Base-by-base conservation (phyloP, 2,113 vertebrate genomes). In the Scartelaos histophorus region DNA sequence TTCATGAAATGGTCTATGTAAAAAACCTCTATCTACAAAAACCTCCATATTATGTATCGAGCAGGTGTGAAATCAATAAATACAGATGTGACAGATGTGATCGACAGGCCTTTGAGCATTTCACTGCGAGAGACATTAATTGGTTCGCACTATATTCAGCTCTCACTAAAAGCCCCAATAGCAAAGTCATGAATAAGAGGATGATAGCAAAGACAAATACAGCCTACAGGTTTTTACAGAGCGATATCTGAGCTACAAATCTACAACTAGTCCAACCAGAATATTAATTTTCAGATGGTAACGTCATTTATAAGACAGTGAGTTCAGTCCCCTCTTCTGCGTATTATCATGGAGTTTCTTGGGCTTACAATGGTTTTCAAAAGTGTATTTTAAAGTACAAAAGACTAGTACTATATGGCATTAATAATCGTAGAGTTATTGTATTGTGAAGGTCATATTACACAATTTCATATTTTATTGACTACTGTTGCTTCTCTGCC, bases 41-140 rank as follows among this genome's bases (percentile, higher is more conserved):
- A 25, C 25, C 58, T 34, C 29, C 34, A 57, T 24, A 57, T 57
- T 19, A 62, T 19, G 29, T 35, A 19, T 62, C 17, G 7, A 38
- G 17, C 61, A 35, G 34, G 61, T 38, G 61, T 64, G 34, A 64
- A 60, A 64, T 64, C 34, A 64, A 19, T n/a, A 64, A 19, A 38
- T n/a, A 34, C 29, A 64, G 34, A 64, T 62, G 17, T 64, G 61
- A 38, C 16, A 64, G 34, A 64, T 62, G 17, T 64, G 61, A 38
- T 10, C n/a, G 29, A n/a, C 29, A 12, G 9, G 34, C 0, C 17
- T 64, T 64, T 64, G 61, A 38, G 34, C 17, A 64, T n/a, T 64
- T 64, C 7, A 7, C 25, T 62, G 7, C 29, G 29, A 62, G 35
- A 62, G 61, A 17, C 29, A 38, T 64, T 38, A 38, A 64, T 38